These are phyloP conservation scores for Chlamydotis undulata DNA, from an alignment of 2,113 vertebrate genomes.

Conservation along the genomic window DNA sequence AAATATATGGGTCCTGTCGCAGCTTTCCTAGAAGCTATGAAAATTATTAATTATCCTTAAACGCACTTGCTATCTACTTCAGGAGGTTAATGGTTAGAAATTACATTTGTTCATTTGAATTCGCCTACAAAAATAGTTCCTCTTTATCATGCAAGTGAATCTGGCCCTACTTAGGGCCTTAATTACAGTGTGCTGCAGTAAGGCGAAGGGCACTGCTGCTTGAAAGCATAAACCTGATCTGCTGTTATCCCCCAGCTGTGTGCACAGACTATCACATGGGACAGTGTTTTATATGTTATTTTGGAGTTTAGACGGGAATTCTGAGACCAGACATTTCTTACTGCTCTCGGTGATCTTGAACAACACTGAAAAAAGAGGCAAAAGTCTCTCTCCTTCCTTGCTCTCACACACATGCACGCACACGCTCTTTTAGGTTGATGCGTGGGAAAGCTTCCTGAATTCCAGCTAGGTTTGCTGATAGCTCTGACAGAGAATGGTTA, in stretches of 20 bases:
- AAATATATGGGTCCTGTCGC: not conserved
- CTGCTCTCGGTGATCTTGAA: not conserved
- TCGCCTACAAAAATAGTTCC: not conserved
- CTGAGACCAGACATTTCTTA: not conserved
- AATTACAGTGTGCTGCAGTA: not conserved
- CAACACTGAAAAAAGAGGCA: not conserved
- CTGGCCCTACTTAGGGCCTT: not conserved
- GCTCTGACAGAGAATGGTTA: not conserved
- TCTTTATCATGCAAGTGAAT: not conserved
- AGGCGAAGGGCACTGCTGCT: not conserved
- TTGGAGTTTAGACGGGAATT: not conserved
- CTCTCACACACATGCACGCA: too few relatives aligned
- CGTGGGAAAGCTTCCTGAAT: not conserved
- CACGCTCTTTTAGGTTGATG: not conserved
- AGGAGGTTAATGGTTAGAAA: constrained; percentile 19
- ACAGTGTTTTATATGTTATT: not conserved
- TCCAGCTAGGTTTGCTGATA: not conserved
- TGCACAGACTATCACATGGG: not conserved
- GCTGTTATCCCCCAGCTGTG: not conserved
- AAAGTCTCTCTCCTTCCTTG: not conserved
- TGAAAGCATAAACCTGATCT: not conserved
- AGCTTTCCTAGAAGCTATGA: constrained; percentile 3
- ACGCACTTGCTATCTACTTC: not conserved
- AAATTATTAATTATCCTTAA: not conserved
- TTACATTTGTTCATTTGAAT: not conserved